Evolutionary conservation across 2,113 vertebrate species (phyloP), one percentile per base, ranked within the genome.

Genomic region (Syngnathus floridae): DNA sequence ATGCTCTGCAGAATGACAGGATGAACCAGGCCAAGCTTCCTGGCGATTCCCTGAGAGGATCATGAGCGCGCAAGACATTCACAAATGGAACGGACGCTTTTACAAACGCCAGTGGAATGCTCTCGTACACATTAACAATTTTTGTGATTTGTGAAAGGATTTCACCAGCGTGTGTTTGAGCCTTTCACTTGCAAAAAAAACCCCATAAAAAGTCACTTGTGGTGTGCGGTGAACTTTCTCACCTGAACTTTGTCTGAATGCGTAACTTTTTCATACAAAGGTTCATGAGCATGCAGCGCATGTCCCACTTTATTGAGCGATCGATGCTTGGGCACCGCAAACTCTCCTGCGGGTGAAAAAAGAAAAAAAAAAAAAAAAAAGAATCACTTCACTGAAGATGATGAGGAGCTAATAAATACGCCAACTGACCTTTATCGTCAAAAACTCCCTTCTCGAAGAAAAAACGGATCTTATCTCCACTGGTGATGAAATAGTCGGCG

Each of bases 381-480:
- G n/a, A n/a, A 2, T 22, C 5, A 4, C 35, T 63, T 49, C 16
- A 38, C 5, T 4, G 1, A 5, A 61, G 5, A 37, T 7, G 52
- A 60, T 21, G 7, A 4, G 17, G 8, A 45, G 3, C 1, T 2
- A 4, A 73, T 66, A 64, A 21, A 49, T 17, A 14, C 21, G 37
- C 60, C 1, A 46, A 31, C 17, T 83, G 73, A 98, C 97, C 95
- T 92, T 91, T 91, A 58, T 92, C 82, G 17, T 94, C 89, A 80
- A 99, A 93, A 84, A 95, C 94, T 4, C 91, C 94, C 83, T 95
- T 95, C 73, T 99, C 97, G 76, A 99, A 99, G 92, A 99, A 99
- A 86, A 95, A 98, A 26, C 93, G 87, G 68, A 98, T 91, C 86
- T 98, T 94, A 87, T 99, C 96, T 37, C 96, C 95, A 1, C 96